Base-by-base conservation (phyloP, 2,113 vertebrate genomes). In the Monopterus albus region DNA sequence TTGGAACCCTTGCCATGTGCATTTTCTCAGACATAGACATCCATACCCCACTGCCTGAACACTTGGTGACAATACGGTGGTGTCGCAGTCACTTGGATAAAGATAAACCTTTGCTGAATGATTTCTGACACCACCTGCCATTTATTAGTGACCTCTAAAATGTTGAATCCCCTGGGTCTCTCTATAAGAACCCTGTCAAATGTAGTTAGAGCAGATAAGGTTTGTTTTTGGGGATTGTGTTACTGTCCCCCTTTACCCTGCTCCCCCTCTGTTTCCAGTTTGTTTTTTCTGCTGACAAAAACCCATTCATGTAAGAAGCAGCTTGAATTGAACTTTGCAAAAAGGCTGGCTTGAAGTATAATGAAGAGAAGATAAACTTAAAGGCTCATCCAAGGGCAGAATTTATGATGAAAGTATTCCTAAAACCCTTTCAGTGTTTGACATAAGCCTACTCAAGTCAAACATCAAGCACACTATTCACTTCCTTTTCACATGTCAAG, bases 51-150 rank as follows among this genome's bases (percentile, higher is more conserved):
- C 59, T 70, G 42, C 77, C 63, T 70, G 36, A 56, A 78, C 66
- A 46, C 70, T 60, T 65, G 61, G 61, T 6, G 43, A 64, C 56
- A 78, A 71, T 46, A 26, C 68, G 35, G 61, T 53, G 63, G 49
- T 59, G 66, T 73, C 66, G 73, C 67, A 67, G 74, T 72, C 42
- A 23, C 33, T 25, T 53, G 50, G 69, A 85, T 77, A 81, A 84
- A 84, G 82, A 85, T 88, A 85, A 77, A 84, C 63, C 74, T 64
- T 38, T 15, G 75, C 40, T 74, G 83, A 87, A 74, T 78, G 86
- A 85, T 87, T 83, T 74, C 67, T 91, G 87, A 87, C 81, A 82
- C 77, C 87, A 84, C n/a, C 68, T 79, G 86, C 84, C 56, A 57
- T 84, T 86, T 80, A 29, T 67, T 69, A 25, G 52, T 59, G 59